Percentiles rank a stretch among this genome's conserved stretches.
Conservation (phyloP, 1,140 invertebrate genomes). For the Trichonephila clavata region DNA sequence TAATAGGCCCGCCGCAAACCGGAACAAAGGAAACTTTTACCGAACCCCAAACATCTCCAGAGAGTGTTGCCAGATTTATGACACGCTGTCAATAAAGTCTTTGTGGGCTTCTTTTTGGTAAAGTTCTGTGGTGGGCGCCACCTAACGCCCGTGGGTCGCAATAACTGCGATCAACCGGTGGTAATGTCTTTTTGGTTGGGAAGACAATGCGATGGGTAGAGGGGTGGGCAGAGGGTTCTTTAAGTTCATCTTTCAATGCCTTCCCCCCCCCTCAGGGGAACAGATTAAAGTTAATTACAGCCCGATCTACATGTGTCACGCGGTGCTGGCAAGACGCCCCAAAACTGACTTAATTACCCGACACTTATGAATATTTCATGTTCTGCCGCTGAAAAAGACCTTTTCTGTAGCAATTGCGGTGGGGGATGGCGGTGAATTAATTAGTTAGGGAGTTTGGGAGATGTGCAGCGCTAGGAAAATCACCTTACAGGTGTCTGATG, state of each 20-base stretch:
- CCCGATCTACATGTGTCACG: constrained; percentile 74
- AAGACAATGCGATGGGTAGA: constrained; percentile 53
- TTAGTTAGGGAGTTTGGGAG: constrained; percentile 71
- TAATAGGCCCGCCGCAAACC: constrained; percentile 27
- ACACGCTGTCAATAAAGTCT: constrained; percentile 72
- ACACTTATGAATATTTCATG: constrained; percentile 76
- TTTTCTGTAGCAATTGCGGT: constrained; percentile 38
- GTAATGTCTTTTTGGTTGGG: constrained; percentile 71
- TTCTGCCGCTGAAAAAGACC: constrained; percentile 53
- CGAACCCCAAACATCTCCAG: constrained; percentile 29
- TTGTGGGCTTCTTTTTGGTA: constrained; percentile 41
- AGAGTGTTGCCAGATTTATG: constrained; percentile 72
- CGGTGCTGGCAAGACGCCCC: constrained; percentile 28
- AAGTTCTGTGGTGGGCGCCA: constrained; percentile 8
- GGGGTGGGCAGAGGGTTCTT: background rate
- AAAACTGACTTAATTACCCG: constrained; percentile 74
- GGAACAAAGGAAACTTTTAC: constrained; percentile 37
- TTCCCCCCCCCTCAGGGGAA: constrained; percentile 47
- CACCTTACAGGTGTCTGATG: constrained; percentile 74
- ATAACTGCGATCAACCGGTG: constrained; percentile 70
- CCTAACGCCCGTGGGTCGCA: constrained; percentile 63
- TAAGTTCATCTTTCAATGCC: constrained; percentile 71
- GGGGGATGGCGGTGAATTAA: constrained; percentile 61
- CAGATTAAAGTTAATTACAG: constrained; percentile 76
- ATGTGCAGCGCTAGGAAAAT: constrained; percentile 50